These are phyloP conservation scores for Malthinus seriepunctatus DNA, from an alignment of 2,888 invertebrate species.

Conservation along the genomic window DNA sequence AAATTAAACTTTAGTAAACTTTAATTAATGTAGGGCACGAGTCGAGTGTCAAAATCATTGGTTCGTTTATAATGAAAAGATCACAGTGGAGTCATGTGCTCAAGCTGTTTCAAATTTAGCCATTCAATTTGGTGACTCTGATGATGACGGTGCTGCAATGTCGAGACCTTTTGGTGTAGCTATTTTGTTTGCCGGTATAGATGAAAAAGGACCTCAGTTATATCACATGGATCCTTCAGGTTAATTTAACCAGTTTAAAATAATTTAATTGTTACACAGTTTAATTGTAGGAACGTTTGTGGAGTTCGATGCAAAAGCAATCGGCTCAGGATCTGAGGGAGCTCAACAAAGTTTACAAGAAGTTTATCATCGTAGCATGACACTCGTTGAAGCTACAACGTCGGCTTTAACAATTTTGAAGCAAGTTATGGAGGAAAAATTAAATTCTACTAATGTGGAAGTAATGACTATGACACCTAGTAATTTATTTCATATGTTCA, in stretches of 20 bases:
- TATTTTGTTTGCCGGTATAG: slow-evolving; percentile 93
- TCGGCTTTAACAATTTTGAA: slow-evolving; percentile 91
- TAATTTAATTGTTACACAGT: not conserved
- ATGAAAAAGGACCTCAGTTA: slow-evolving; percentile 91
- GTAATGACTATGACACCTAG: slow-evolving; percentile 91
- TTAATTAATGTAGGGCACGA: slow-evolving; percentile 68
- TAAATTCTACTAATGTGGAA: slow-evolving; percentile 96
- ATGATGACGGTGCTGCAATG: slow-evolving; percentile 92
- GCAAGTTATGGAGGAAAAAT: slow-evolving; percentile 99
- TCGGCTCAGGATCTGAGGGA: slow-evolving; percentile 98
- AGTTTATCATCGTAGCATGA: slow-evolving; percentile 83
- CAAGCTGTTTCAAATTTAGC: slow-evolving; percentile 98
- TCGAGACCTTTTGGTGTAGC: slow-evolving; percentile 99
- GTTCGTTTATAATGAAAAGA: slow-evolving; percentile 96
- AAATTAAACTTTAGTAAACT: not conserved
- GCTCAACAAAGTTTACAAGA: slow-evolving; percentile 92
- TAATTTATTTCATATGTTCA: slow-evolving; percentile 85
- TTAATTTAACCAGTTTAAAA: slow-evolving; percentile 17
- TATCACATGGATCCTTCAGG: slow-evolving; percentile 99
- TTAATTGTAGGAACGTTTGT: slow-evolving; percentile 93
- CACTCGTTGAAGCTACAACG: slow-evolving; percentile 89
- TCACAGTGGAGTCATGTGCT: slow-evolving; percentile 97
- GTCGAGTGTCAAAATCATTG: slow-evolving; percentile 98
- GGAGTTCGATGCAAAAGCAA: slow-evolving; percentile 97
- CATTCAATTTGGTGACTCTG: slow-evolving; percentile 99